Evolutionary conservation across 2,888 invertebrate genomes (phyloP).

Genomic region (Eumacrocentrus americanus): DNA sequence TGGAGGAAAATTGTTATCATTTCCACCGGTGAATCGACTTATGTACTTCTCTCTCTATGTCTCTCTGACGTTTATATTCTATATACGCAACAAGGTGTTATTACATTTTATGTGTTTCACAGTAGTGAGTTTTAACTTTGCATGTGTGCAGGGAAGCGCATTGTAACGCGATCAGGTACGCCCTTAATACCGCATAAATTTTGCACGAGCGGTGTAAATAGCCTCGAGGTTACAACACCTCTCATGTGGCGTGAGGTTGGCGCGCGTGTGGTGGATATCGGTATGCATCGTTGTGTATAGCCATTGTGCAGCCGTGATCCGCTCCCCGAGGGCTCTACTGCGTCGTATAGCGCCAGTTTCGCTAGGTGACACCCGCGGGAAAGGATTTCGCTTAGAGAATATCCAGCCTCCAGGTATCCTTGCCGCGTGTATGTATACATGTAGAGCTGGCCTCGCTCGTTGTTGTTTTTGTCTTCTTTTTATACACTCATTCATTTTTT

Average conservation of each 20-base stretch:
- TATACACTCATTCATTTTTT: neutral
- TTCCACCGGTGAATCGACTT: conserved; percentile 8
- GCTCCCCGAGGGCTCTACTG: conserved; percentile 21
- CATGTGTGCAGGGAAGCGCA: too few species aligned
- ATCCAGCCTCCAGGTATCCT: conserved; percentile 16
- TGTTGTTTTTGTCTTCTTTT: conserved; percentile 3
- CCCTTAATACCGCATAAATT: conserved; percentile 35
- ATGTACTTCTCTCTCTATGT: too few species aligned
- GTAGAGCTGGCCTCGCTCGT: neutral
- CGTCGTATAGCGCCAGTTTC: conserved; percentile 20
- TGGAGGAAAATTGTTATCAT: too few species aligned
- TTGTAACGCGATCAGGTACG: conserved; percentile 35
- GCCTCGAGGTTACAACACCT: conserved; percentile 17
- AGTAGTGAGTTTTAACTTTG: too few species aligned
- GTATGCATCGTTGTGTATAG: conserved; percentile 20
- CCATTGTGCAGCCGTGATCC: conserved; percentile 26
- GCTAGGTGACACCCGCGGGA: conserved; percentile 29
- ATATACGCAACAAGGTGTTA: too few species aligned
- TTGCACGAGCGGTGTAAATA: conserved; percentile 28
- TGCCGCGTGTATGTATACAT: conserved; percentile 11
- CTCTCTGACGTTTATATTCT: too few species aligned
- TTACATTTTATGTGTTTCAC: too few species aligned
- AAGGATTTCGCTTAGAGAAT: conserved; percentile 28
- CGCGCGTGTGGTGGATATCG: conserved; percentile 7
- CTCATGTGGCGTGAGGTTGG: conserved; percentile 10